These are phyloP conservation scores for Probaryconus sp. DNA, from an alignment of 1,140 invertebrate species.

Conservation along the genomic window DNA sequence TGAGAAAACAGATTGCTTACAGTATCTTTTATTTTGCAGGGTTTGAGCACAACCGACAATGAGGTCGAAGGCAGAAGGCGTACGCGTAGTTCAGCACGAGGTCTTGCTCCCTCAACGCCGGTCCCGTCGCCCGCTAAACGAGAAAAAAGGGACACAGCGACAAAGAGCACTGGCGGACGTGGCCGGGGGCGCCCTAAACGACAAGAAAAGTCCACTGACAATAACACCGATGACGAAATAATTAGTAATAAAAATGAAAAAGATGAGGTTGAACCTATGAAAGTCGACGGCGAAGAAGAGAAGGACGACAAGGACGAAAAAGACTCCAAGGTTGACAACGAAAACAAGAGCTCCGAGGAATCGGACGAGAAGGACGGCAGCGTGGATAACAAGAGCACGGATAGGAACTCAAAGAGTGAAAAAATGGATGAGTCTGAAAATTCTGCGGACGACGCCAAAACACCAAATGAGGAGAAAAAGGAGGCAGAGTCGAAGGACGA, in stretches of 20 bases:
- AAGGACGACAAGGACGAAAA: constrained; percentile 57
- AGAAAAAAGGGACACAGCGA: constrained; percentile 74
- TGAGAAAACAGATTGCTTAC: neutral
- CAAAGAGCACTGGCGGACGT: constrained; percentile 67
- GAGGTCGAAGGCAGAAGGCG: constrained; percentile 77
- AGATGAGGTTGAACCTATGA: constrained; percentile 73
- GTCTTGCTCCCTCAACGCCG: constrained; percentile 67
- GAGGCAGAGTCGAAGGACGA: constrained; percentile 67
- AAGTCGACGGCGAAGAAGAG: constrained; percentile 71
- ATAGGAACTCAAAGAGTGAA: constrained; percentile 69
- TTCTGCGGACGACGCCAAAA: constrained; percentile 62
- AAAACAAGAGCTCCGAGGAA: constrained; percentile 61
- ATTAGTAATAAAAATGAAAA: constrained; percentile 73
- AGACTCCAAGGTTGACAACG: constrained; percentile 54
- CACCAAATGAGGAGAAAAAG: constrained; percentile 69
- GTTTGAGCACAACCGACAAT: constrained; percentile 70
- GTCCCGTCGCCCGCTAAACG: constrained; percentile 76
- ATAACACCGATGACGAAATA: constrained; percentile 71
- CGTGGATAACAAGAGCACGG: constrained; percentile 39
- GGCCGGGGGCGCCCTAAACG: constrained; percentile 75
- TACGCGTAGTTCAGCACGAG: constrained; percentile 77
- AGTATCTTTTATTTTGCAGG: no score
- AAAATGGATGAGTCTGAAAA: constrained; percentile 71
- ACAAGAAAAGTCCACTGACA: constrained; percentile 71
- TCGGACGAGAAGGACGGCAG: constrained; percentile 63